phyloP scores from a whole-genome alignment of 1,140 invertebrate species.

The Lordiphosa mommai region DNA sequence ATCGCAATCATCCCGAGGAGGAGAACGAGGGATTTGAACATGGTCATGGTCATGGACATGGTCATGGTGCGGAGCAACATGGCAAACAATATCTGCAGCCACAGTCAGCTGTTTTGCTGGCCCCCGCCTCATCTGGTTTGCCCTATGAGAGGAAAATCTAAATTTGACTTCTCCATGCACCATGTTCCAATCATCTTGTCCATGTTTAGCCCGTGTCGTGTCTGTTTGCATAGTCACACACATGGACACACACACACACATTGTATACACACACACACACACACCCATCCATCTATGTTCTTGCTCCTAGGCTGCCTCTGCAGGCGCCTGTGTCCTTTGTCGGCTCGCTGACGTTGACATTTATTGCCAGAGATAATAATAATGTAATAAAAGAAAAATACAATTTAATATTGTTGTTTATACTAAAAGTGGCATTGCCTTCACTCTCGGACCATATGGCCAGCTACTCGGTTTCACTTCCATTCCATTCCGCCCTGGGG shows the following conservation, averaged over 20 bases:
- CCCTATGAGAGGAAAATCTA: conserved; percentile 65
- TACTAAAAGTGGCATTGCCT: conserved; percentile 45
- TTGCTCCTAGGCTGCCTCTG: conserved; percentile 23
- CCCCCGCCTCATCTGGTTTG: conserved; percentile 36
- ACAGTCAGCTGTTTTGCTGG: conserved; percentile 27
- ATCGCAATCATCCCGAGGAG: conserved; percentile 80
- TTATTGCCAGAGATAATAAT: conserved; percentile 78
- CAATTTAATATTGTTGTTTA: conserved; percentile 79
- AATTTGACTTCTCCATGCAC: conserved; percentile 9
- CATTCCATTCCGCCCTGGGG: conserved; percentile 6
- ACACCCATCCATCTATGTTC: conserved; percentile 25
- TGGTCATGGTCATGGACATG: conserved; percentile 20
- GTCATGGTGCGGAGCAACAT: conserved; percentile 22
- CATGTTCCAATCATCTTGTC: conserved; percentile 1
- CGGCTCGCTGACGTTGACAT: conserved; percentile 74
- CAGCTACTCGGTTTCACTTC: conserved; percentile 11
- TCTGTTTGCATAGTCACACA: conserved; percentile 39
- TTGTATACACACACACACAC: conserved; percentile 21
- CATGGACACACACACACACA: conserved; percentile 16
- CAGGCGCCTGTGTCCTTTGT: conserved; percentile 52
- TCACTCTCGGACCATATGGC: conserved; percentile 30
- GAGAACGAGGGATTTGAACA: conserved; percentile 37
- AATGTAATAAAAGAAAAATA: conserved; percentile 78
- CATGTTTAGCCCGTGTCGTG: conserved; percentile 23
- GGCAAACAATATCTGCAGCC: conserved; percentile 47